Conservation (phyloP, 2,888 invertebrate genomes). For the Aproaerema taeniolella region DNA sequence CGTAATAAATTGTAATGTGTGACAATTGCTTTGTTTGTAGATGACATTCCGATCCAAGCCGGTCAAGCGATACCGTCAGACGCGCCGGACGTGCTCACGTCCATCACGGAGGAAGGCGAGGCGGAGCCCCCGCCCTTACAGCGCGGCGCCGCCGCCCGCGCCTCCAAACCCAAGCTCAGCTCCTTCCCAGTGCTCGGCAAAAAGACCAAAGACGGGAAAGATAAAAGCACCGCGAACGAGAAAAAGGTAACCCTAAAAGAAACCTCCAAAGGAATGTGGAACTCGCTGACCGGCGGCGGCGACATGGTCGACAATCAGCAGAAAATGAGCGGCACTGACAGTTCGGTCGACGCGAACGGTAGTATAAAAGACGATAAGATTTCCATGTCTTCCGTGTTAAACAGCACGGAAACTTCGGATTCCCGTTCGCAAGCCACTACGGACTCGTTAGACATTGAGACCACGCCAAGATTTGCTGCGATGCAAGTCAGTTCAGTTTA, state of each 20-base stretch:
- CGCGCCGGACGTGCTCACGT: slow-evolving; percentile 76
- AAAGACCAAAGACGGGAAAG: slow-evolving; percentile 76
- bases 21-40: slow-evolving; percentile 74
- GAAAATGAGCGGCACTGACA: slow-evolving; percentile 56
- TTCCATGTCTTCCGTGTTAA: slow-evolving; percentile 56
- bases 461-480: slow-evolving; percentile 68
- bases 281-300: slow-evolving; percentile 63
- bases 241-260: slow-evolving; percentile 69
- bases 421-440: slow-evolving; percentile 68
- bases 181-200: slow-evolving; percentile 81
- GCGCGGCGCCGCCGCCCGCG: slow-evolving; percentile 67
- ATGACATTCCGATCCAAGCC: slow-evolving; percentile 93
- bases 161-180: slow-evolving; percentile 79
- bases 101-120: slow-evolving; percentile 83
- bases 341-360: slow-evolving; percentile 50
- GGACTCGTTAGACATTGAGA: slow-evolving; percentile 70
- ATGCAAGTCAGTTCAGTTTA: slow-evolving; percentile 79
- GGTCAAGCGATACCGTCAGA: slow-evolving; percentile 79
- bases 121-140: slow-evolving; percentile 67
- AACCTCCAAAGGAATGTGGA: slow-evolving; percentile 66
- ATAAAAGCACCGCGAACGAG: slow-evolving; percentile 54
- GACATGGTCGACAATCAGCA: slow-evolving; percentile 66
- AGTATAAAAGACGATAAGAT: slow-evolving; percentile 70
- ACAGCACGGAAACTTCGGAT: slow-evolving; percentile 64
- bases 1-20: too few relatives aligned